phyloP scores from a whole-genome alignment of 92 coral and sea anemone species.

The Umimayanthus kanabou region DNA sequence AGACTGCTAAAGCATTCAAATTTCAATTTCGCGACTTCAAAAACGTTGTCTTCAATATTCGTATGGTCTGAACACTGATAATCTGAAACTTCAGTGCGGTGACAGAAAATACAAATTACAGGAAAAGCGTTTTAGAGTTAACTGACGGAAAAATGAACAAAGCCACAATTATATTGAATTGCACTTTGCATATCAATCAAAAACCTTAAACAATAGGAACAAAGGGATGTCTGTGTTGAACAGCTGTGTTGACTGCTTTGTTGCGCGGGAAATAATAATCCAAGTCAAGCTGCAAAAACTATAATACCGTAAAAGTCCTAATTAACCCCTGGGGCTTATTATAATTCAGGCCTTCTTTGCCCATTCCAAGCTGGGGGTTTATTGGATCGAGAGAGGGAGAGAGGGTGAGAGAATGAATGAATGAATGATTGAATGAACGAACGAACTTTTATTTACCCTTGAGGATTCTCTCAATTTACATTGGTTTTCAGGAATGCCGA shows the following conservation, averaged over 20 bases:
- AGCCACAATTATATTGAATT: not conserved
- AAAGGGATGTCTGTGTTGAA: not conserved
- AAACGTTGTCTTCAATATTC: not conserved
- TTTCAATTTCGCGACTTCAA: not conserved
- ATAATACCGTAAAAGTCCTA: too few relatives aligned
- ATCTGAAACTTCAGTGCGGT: not conserved
- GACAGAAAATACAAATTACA: not conserved
- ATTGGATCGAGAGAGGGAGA: too few relatives aligned
- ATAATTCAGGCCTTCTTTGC: too few relatives aligned
- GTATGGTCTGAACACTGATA: not conserved
- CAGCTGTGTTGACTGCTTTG: not conserved
- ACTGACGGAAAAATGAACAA: not conserved
- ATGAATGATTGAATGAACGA: too few relatives aligned
- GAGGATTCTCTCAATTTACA: too few relatives aligned
- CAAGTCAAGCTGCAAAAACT: not conserved
- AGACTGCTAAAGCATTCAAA: not conserved
- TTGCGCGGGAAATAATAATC: not conserved
- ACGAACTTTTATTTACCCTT: too few relatives aligned
- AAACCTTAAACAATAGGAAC: not conserved
- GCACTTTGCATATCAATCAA: not conserved
- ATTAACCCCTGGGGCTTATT: too few relatives aligned
- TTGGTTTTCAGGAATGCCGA: too few relatives aligned
- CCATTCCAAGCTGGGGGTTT: too few relatives aligned
- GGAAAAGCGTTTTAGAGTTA: not conserved
- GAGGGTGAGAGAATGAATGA: too few relatives aligned